Conservation (phyloP, 64 coral and sea anemone species). For the Trachythela sp. region DNA sequence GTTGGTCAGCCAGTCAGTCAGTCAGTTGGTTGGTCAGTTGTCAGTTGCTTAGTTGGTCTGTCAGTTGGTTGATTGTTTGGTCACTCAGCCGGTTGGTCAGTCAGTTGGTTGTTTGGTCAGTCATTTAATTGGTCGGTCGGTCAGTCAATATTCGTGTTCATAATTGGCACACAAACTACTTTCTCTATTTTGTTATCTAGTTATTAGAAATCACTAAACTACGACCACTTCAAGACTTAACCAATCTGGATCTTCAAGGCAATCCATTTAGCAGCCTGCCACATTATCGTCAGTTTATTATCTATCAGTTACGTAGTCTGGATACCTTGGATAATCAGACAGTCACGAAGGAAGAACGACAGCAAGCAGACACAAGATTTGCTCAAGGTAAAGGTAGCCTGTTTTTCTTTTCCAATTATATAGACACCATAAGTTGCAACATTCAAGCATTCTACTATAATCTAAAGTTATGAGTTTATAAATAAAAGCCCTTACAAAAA, state of each 20-base stretch:
- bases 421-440: too few relatives aligned
- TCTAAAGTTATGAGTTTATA: not conserved
- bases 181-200: slow-evolving; percentile 32
- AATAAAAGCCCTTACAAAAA: too few relatives aligned
- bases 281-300: slow-evolving; percentile 71
- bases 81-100: not conserved
- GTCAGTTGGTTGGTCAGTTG: too few relatives aligned
- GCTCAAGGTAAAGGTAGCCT: slow-evolving; percentile 59
- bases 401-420: not conserved
- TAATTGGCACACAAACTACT: too few relatives aligned
- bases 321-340: slow-evolving; percentile 53
- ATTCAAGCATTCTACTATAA: not conserved
- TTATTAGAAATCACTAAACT: slow-evolving; percentile 84
- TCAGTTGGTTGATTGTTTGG: too few relatives aligned
- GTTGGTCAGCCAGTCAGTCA: too few relatives aligned
- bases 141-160: too few relatives aligned
- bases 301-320: slow-evolving; percentile 81
- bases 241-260: slow-evolving; percentile 60
- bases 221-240: slow-evolving; percentile 70
- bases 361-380: slow-evolving; percentile 77
- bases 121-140: too few relatives aligned
- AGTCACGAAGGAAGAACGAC: slow-evolving; percentile 59
- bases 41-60: not conserved
- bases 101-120: not conserved
- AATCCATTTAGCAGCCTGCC: slow-evolving; percentile 67